Evolutionary conservation across 1,140 invertebrate genomes (phyloP), one percentile per base, ranked within the genome.

Genomic region (Asbolus verrucosus): DNA sequence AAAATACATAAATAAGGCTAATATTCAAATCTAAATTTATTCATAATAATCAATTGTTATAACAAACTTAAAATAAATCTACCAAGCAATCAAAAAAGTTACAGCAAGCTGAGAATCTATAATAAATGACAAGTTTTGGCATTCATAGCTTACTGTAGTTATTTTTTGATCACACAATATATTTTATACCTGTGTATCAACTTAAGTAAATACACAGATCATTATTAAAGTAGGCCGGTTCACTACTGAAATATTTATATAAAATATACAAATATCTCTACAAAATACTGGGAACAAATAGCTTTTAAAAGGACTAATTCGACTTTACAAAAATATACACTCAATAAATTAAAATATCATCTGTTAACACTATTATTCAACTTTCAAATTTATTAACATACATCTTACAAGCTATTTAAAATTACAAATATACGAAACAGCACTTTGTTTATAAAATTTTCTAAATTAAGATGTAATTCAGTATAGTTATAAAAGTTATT

Each of bases 171-270:
- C n/a, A n/a, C n/a, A n/a, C n/a, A n/a, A n/a, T n/a, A 27, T 27
- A 27, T 9, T 24, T 16, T 54, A 50, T 33, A 66, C 43, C 69
- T 71, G 69, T 39, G 61, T 63, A 24, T 67, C 8, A 60, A 63
- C 50, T 46, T 67, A 46, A 46, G 38, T 50, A 72, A 67, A 46
- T 72, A 65, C 61, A 72, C 60, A 72, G 54, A 62, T 72, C n/a
- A 13, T 39, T 30, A 24, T 30, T 46, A 39, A 69, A 59, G 43
- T 72, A 72, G 71, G 71, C 71, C 71, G 71, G 50, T 72, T 65
- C 33, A 72, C 71, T 72, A 72, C 71, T 69, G 36, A 62, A 18
- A 60, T 38, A 67, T 18, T 33, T 30, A 70, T 38, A 69, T 41
- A 69, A 39, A 61, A 61, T 61, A 69, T 50, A 30, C 31, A 65